phyloP scores from a whole-genome alignment of 2,888 invertebrate genomes.

The Schizotus pectinicornis region DNA sequence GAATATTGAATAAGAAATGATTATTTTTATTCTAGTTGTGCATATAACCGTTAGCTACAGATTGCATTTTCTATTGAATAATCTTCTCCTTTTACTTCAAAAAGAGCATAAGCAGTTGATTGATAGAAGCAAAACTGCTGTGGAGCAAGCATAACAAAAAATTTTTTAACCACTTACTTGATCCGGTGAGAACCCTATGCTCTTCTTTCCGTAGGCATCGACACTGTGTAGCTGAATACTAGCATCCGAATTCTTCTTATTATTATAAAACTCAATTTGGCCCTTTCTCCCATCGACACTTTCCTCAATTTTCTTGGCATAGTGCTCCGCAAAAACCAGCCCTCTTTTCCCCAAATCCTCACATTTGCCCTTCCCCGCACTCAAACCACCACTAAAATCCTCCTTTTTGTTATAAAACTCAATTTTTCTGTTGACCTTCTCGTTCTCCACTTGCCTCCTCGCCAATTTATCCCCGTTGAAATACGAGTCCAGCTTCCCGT shows the following conservation, averaged over 20 bases:
- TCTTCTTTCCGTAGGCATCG: conserved; percentile 55
- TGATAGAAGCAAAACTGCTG: neutral
- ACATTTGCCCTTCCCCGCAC: conserved; percentile 29
- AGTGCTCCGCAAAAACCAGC: conserved; percentile 33
- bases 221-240: conserved; percentile 51
- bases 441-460: conserved; percentile 31
- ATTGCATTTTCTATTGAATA: too few species aligned
- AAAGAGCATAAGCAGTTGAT: too few species aligned
- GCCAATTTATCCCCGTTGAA: conserved; percentile 42
- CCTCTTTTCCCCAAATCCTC: conserved; percentile 36
- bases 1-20: too few species aligned
- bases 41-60: too few species aligned
- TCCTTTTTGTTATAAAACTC: conserved; percentile 42
- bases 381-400: conserved; percentile 29
- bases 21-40: too few species aligned
- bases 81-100: too few species aligned
- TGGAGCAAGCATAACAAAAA: neutral
- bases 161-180: conserved; percentile 65
- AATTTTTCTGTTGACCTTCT: conserved; percentile 38
- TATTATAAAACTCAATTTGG: conserved; percentile 48
- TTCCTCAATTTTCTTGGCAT: conserved; percentile 39
- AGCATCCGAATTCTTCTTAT: conserved; percentile 43
- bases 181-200: conserved; percentile 56
- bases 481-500: conserved; percentile 48
- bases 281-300: conserved; percentile 43